A percentile compares a stretch with the other conserved stretches of the same genome.
phyloP scores from a whole-genome alignment of 2,888 invertebrate species.

The Cosmopolites sordidus region DNA sequence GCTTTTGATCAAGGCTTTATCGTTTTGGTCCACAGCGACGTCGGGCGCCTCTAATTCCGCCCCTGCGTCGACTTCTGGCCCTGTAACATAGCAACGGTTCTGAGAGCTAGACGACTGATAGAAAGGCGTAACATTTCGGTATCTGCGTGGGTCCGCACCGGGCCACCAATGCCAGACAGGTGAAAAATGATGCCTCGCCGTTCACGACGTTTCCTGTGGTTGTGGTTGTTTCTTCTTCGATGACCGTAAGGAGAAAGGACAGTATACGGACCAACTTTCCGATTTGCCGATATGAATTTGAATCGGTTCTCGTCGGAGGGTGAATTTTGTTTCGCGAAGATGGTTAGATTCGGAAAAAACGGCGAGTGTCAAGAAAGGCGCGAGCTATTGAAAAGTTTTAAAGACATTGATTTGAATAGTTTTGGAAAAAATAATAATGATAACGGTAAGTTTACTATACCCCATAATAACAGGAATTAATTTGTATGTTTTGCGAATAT shows the following conservation, averaged over 20 bases:
- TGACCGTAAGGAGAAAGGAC: no score
- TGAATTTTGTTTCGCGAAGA: constrained; percentile 11
- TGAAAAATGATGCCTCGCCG: constrained; percentile 1
- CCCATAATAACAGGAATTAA: no score
- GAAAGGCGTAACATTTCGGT: constrained; percentile 21
- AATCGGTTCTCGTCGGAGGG: no score
- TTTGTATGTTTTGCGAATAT: no score
- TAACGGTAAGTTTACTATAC: constrained; percentile 40
- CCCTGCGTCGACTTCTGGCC: constrained; percentile 9
- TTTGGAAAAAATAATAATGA: constrained; percentile 27
- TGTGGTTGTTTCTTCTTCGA: no score
- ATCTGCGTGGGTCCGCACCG: constrained; percentile 14
- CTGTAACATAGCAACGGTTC: constrained; percentile 17
- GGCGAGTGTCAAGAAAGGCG: constrained; percentile 36
- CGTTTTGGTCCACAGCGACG: no score
- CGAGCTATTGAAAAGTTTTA: constrained; percentile 38
- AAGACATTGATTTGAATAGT: constrained; percentile 25
- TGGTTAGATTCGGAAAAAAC: constrained; percentile 36
- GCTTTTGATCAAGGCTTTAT: no score
- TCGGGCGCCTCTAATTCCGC: constrained; percentile 2
- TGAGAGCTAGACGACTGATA: constrained; percentile 13
- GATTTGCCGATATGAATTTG: no score
- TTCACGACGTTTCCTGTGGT: no score
- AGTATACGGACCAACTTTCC: no score
- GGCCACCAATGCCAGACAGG: constrained; percentile 15